A percentile compares a stretch with the other conserved stretches of the same genome.
These are phyloP conservation scores for Adelphocoris suturalis DNA, from an alignment of 2,888 invertebrate genomes.

Conservation along the genomic window DNA sequence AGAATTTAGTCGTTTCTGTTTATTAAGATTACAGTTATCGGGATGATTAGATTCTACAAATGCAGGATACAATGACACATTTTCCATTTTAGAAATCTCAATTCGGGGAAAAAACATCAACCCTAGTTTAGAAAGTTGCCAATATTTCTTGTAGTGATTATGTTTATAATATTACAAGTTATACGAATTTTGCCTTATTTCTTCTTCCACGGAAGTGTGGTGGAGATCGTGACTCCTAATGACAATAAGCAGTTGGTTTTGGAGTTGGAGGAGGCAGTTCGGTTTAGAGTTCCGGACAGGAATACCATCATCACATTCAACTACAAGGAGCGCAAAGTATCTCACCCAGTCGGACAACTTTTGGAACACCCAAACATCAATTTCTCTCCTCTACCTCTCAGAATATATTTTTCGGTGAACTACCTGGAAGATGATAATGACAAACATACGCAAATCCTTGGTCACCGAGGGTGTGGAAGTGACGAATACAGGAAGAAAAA, in stretches of 20 bases:
- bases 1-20: no score
- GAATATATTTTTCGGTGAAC: not conserved
- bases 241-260: slow-evolving; percentile 22
- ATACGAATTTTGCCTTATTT: slow-evolving; percentile 20
- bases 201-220: slow-evolving; percentile 32
- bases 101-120: no score
- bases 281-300: slow-evolving; percentile 23
- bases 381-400: slow-evolving; percentile 16
- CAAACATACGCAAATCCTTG: not conserved
- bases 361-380: not conserved
- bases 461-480: slow-evolving; percentile 45
- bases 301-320: not conserved
- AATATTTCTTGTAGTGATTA: not conserved
- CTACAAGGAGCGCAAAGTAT: not conserved
- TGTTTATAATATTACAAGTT: slow-evolving; percentile 43
- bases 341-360: not conserved
- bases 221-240: slow-evolving; percentile 1
- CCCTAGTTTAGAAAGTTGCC: no score
- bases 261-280: not conserved
- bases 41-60: no score
- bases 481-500: slow-evolving; percentile 25
- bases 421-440: not conserved
- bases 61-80: no score
- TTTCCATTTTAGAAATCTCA: no score
- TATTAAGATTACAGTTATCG: no score